Conservation (phyloP, 2,797 vertebrate species). For the Hippocampus kuda region DNA sequence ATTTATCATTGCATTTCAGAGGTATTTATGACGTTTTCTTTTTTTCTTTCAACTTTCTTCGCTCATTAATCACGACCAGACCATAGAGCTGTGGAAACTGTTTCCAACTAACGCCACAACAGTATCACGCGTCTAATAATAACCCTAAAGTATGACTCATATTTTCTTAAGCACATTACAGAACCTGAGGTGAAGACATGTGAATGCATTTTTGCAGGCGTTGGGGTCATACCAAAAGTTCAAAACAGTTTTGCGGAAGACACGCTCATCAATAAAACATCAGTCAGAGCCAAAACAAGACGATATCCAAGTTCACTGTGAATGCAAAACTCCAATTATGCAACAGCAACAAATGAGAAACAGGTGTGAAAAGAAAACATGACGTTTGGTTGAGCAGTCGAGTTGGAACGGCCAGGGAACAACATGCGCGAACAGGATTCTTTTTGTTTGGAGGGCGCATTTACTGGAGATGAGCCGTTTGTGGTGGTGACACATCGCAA, state of each 20-base stretch:
- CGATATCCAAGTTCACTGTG: neutral
- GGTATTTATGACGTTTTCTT: no score
- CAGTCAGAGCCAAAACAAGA: neutral
- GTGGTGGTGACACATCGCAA: slow-evolving; percentile 33
- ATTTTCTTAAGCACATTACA: neutral
- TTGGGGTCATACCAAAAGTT: neutral
- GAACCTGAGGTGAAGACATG: neutral
- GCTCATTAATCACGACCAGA: neutral
- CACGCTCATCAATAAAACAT: neutral
- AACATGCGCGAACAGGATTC: neutral
- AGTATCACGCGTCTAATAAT: slow-evolving; percentile 3
- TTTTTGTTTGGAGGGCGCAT: neutral
- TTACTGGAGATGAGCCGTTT: slow-evolving; percentile 1
- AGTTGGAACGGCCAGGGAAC: neutral
- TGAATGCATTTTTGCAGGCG: neutral
- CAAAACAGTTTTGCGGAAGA: neutral
- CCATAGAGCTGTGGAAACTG: neutral
- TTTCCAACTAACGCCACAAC: neutral
- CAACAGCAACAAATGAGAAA: slow-evolving; percentile 1
- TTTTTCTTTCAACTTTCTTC: neutral
- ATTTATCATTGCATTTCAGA: neutral
- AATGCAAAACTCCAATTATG: neutral
- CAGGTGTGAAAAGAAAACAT: neutral
- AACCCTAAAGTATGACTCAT: neutral
- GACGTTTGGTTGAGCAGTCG: neutral